These are phyloP conservation scores for Laspeyria flexula DNA, from an alignment of 2,888 invertebrate species.

Conservation along the genomic window DNA sequence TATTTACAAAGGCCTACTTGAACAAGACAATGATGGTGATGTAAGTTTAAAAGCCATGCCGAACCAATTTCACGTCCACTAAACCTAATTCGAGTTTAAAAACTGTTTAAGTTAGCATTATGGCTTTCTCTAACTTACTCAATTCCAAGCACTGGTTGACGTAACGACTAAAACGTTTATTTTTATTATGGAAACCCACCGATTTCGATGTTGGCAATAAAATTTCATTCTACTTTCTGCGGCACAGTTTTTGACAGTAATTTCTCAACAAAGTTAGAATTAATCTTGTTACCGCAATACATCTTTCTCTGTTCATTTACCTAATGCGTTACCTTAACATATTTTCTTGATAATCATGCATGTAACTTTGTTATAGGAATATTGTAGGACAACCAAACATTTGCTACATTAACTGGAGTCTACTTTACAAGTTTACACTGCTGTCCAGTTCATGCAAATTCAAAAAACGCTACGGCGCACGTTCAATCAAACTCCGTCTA, in stretches of 20 bases:
- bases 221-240: constrained; percentile 45
- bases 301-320: constrained; percentile 13
- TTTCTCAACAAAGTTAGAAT: constrained; percentile 39
- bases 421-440: constrained; percentile 14
- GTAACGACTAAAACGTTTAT: constrained; percentile 51
- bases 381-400: constrained; percentile 11
- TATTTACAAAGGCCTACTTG: constrained; percentile 18
- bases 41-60: constrained; percentile 43
- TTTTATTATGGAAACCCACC: constrained; percentile 49
- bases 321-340: background rate
- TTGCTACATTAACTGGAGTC: constrained; percentile 15
- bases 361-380: constrained; percentile 11
- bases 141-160: constrained; percentile 46
- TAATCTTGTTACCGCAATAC: constrained; percentile 23
- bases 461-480: constrained; percentile 31
- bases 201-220: constrained; percentile 42
- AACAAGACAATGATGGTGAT: constrained; percentile 43
- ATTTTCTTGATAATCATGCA: constrained; percentile 12
- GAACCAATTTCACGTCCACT: constrained; percentile 29
- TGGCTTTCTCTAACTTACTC: constrained; percentile 44
- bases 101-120: constrained; percentile 49
- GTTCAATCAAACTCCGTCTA: constrained; percentile 28
- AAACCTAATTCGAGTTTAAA: constrained; percentile 47
- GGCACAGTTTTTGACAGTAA: constrained; percentile 43
- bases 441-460: constrained; percentile 38